These are phyloP conservation scores for Drosophila navojoa DNA, from an alignment of 1,140 invertebrate species.

Conservation along the genomic window DNA sequence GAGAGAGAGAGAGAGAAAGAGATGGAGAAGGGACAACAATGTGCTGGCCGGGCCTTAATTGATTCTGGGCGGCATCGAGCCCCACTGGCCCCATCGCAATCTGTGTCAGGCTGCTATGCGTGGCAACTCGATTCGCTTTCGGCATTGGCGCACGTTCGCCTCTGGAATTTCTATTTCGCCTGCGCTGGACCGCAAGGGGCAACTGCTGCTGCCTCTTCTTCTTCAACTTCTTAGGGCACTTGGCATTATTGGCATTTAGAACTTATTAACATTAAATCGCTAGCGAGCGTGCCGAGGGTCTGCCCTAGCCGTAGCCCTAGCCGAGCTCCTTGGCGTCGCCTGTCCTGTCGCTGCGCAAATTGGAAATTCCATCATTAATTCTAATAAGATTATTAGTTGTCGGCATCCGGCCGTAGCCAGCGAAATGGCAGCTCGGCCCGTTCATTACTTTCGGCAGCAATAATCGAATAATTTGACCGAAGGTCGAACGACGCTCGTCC, in stretches of 20 bases:
- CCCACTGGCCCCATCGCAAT: slow-evolving; percentile 43
- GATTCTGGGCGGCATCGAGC: slow-evolving; percentile 2
- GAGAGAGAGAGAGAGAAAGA: neutral
- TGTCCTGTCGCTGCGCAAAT: slow-evolving; percentile 48
- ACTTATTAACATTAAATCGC: slow-evolving; percentile 80
- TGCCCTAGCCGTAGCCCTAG: too few relatives aligned
- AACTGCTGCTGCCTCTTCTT: neutral
- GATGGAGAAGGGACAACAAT: neutral
- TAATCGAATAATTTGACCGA: slow-evolving; percentile 59
- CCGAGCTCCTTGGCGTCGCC: neutral
- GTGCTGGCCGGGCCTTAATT: slow-evolving; percentile 4
- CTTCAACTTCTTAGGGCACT: slow-evolving; percentile 27
- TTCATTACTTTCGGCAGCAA: slow-evolving; percentile 19
- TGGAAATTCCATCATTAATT: slow-evolving; percentile 79
- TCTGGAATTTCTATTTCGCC: slow-evolving; percentile 74
- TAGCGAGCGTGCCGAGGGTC: neutral
- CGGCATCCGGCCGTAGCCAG: slow-evolving; percentile 13
- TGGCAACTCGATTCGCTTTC: slow-evolving; percentile 39
- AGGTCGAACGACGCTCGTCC: slow-evolving; percentile 27
- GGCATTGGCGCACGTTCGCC: slow-evolving; percentile 61
- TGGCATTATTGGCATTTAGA: slow-evolving; percentile 63
- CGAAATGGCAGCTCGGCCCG: slow-evolving; percentile 23
- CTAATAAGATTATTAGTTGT: slow-evolving; percentile 81
- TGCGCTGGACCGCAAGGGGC: slow-evolving; percentile 20
- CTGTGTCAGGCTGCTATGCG: slow-evolving; percentile 58